Evolutionary conservation across 2,113 vertebrate genomes (phyloP).

Genomic region (Bungarus multicinctus): DNA sequence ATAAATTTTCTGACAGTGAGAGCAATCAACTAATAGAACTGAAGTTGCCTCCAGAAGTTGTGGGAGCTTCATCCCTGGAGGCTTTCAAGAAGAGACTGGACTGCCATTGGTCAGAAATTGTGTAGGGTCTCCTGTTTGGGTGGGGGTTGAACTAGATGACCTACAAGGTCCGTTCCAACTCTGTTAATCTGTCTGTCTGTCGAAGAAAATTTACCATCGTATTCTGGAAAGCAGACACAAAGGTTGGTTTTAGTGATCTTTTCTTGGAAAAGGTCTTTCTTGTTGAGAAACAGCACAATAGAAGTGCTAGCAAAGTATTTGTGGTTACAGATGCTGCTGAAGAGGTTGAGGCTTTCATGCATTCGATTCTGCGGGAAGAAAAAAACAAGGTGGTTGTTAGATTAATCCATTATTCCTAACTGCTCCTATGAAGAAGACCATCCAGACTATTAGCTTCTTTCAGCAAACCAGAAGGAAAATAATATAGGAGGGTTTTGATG

Average conservation of each 20-base stretch:
- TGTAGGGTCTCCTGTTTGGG: no score
- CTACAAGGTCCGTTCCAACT: no score
- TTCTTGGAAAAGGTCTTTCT: slow-evolving; percentile 77
- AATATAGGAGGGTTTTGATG: slow-evolving; percentile 7
- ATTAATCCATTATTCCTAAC: slow-evolving; percentile 21
- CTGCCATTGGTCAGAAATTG: no score
- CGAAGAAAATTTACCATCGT: slow-evolving; percentile 63
- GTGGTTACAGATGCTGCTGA: slow-evolving; percentile 79
- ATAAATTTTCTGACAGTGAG: no score
- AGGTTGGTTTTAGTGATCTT: slow-evolving; percentile 73
- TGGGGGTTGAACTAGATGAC: no score
- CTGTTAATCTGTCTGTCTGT: no score
- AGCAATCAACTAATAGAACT: no score
- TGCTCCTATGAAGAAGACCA: slow-evolving; percentile 25
- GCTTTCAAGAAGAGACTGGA: no score
- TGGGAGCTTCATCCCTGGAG: no score
- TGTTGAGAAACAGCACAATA: slow-evolving; percentile 77
- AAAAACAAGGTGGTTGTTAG: slow-evolving; percentile 35
- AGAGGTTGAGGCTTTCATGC: slow-evolving; percentile 77
- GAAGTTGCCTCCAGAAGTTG: no score
- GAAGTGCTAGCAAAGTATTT: slow-evolving; percentile 74
- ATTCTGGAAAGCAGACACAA: slow-evolving; percentile 75
- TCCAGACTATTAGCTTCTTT: neutral
- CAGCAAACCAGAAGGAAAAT: neutral
- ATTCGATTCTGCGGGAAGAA: slow-evolving; percentile 72